Evolutionary conservation across 2,113 vertebrate genomes (phyloP).

Genomic region (Alosa alosa): DNA sequence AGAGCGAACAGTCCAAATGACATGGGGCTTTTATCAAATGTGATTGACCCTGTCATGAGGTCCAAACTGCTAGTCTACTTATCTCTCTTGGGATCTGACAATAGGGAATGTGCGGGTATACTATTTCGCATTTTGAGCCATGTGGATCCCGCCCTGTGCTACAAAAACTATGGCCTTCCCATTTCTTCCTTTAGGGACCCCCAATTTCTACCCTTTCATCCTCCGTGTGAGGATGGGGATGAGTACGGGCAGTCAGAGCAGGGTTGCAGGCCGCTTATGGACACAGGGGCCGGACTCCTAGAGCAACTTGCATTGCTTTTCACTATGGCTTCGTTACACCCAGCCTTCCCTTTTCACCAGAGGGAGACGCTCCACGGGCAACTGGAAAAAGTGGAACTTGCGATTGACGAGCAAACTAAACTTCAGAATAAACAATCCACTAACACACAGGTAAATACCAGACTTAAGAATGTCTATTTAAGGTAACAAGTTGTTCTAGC

Average conservation of each 20-base stretch:
- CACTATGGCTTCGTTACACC: conserved; percentile 94
- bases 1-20: conserved; percentile 84
- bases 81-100: conserved; percentile 90
- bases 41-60: conserved; percentile 81
- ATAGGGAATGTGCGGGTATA: conserved; percentile 88
- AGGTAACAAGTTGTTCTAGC: too few relatives aligned
- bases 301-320: conserved; percentile 91
- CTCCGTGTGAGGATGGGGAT: conserved; percentile 36
- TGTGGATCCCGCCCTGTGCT: conserved; percentile 75
- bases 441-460: neutral
- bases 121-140: conserved; percentile 84
- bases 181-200: conserved; percentile 45
- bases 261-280: conserved; percentile 51
- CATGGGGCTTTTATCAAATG: conserved; percentile 79
- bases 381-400: conserved; percentile 65
- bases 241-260: conserved; percentile 53
- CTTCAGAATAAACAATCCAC: neutral
- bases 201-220: conserved; percentile 24
- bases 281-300: conserved; percentile 63
- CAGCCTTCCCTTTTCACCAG: conserved; percentile 95
- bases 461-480: neutral
- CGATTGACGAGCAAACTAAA: conserved; percentile 4
- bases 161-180: conserved; percentile 48
- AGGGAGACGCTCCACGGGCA: conserved; percentile 83
- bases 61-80: conserved; percentile 90